Conservation (phyloP, 2,113 vertebrate genomes). For the Plecotus auritus region DNA sequence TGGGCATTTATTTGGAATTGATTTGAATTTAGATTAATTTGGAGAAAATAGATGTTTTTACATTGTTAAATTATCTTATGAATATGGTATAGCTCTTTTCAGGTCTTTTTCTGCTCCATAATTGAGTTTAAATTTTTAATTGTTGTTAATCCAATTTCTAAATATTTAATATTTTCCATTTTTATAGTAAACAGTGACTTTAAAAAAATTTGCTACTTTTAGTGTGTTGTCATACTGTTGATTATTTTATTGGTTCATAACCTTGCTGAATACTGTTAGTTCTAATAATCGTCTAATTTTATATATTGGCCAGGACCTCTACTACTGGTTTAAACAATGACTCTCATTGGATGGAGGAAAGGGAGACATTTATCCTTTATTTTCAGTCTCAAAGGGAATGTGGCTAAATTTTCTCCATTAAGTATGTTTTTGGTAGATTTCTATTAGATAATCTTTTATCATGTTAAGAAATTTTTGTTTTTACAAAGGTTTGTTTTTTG, state of each 20-base stretch:
- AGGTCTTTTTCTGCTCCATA: background rate
- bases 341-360: background rate
- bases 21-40: constrained; percentile 25
- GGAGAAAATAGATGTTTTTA: background rate
- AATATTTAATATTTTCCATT: background rate
- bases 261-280: background rate
- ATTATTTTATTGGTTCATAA: background rate
- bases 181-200: background rate
- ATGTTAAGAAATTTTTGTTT: background rate
- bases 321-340: background rate
- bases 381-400: background rate
- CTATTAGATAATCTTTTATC: background rate
- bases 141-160: background rate
- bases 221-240: background rate
- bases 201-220: background rate
- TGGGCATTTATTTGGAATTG: background rate
- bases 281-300: background rate
- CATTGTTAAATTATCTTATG: background rate
- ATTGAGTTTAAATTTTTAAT: background rate
- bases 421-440: background rate
- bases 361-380: background rate
- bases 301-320: background rate
- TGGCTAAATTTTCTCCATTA: background rate
- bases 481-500: background rate
- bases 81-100: background rate